Percentiles rank a stretch among this genome's conserved stretches.
Evolutionary conservation across 2,888 invertebrate species (phyloP).

Genomic region (Hymenopus coronatus): DNA sequence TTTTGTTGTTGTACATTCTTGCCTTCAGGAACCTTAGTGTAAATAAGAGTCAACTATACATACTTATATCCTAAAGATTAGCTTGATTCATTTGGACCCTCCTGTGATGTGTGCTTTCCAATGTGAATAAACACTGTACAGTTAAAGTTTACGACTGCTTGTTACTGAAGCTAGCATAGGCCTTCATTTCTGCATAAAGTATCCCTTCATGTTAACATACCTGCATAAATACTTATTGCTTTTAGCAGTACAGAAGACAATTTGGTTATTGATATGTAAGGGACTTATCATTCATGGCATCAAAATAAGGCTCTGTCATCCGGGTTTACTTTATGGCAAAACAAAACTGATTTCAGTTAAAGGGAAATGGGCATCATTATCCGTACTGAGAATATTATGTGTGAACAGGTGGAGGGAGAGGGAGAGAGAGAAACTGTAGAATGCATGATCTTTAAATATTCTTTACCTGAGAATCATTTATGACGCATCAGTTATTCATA

Average conservation of each 20-base stretch:
- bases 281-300: neutral
- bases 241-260: neutral
- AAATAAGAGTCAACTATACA: neutral
- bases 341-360: neutral
- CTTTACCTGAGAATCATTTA: no score
- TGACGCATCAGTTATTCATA: no score
- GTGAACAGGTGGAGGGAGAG: no score
- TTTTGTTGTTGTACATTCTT: neutral
- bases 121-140: neutral
- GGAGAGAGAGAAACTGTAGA: no score
- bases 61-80: neutral
- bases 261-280: neutral
- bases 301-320: neutral
- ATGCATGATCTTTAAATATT: no score
- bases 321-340: neutral
- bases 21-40: neutral
- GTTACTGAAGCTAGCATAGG: neutral
- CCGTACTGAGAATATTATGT: no score
- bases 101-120: neutral
- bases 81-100: constrained; percentile 12
- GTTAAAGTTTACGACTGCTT: neutral
- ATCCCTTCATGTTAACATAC: neutral
- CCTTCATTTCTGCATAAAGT: neutral
- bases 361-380: neutral
- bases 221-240: neutral